Conservation (phyloP, 1,140 invertebrate genomes). For the Psilanteris sp. region DNA sequence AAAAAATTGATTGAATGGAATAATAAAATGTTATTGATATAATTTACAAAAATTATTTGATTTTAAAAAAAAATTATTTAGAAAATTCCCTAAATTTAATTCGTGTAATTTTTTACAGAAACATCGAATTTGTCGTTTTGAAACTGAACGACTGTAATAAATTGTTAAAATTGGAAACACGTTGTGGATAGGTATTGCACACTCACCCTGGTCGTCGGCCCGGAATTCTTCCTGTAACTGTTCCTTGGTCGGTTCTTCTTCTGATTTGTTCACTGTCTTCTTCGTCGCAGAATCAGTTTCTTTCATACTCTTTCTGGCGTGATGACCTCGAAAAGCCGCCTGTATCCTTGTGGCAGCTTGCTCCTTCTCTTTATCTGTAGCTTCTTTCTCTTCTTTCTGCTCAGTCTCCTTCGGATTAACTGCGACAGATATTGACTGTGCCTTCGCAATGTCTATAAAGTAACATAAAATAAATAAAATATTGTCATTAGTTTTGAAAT, state of each 20-base stretch:
- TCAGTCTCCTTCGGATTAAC: constrained; percentile 30
- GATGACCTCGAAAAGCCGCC: constrained; percentile 83
- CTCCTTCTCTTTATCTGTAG: constrained; percentile 72
- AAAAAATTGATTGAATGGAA: too few relatives aligned
- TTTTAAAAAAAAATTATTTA: too few relatives aligned
- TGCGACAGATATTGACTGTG: constrained; percentile 12
- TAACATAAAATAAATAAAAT: neutral
- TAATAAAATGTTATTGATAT: too few relatives aligned
- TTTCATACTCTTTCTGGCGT: constrained; percentile 82
- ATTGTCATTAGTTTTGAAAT: too few relatives aligned
- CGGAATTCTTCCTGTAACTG: constrained; percentile 88
- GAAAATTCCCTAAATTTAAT: too few relatives aligned
- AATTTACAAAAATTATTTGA: too few relatives aligned
- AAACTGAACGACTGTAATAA: too few relatives aligned
- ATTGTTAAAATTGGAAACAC: too few relatives aligned
- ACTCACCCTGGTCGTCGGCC: constrained; percentile 87
- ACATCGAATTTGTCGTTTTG: too few relatives aligned
- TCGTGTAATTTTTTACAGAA: too few relatives aligned
- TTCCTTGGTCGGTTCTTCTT: constrained; percentile 85
- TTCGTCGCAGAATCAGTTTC: constrained; percentile 75
- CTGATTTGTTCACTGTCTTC: constrained; percentile 72
- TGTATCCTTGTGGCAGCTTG: constrained; percentile 86
- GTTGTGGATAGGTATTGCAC: too few relatives aligned
- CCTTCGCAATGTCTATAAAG: constrained; percentile 31
- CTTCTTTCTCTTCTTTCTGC: constrained; percentile 50